phyloP scores from a whole-genome alignment of 2,797 vertebrate species.

The Tenualosa thibaudeaui region DNA sequence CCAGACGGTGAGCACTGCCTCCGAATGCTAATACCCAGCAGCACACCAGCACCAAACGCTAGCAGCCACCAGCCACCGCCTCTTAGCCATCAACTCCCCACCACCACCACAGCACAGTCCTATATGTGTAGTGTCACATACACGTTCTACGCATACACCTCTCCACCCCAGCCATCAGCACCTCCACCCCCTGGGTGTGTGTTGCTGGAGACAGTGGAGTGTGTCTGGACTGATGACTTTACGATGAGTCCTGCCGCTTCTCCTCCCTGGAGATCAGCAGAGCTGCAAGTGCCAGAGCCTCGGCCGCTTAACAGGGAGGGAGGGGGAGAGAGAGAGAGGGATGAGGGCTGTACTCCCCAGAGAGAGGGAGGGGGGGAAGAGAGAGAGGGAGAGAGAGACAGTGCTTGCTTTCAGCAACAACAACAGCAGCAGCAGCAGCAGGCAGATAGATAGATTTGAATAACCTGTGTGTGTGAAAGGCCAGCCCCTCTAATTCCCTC shows the following conservation, averaged over 20 bases:
- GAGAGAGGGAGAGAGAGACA: background rate
- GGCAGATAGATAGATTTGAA: slow-evolving; percentile 54
- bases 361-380: background rate
- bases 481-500: slow-evolving; percentile 66
- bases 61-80: background rate
- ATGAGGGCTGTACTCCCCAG: background rate
- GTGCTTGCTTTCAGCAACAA: slow-evolving; percentile 25
- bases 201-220: background rate
- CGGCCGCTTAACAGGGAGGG: background rate
- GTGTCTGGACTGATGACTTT: slow-evolving; percentile 15
- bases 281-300: background rate
- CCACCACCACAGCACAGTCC: too few species aligned
- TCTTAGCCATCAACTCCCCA: background rate
- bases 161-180: background rate
- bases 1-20: slow-evolving; percentile 39
- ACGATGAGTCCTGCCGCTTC: background rate
- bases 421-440: background rate
- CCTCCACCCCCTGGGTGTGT: background rate
- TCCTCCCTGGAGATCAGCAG: slow-evolving; percentile 11
- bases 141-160: background rate
- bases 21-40: slow-evolving; percentile 56
- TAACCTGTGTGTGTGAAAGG: slow-evolving; percentile 58
- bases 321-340: background rate
- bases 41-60: background rate
- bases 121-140: background rate